phyloP scores from a whole-genome alignment of 2,888 invertebrate genomes.

The Amphipoea lucens region DNA sequence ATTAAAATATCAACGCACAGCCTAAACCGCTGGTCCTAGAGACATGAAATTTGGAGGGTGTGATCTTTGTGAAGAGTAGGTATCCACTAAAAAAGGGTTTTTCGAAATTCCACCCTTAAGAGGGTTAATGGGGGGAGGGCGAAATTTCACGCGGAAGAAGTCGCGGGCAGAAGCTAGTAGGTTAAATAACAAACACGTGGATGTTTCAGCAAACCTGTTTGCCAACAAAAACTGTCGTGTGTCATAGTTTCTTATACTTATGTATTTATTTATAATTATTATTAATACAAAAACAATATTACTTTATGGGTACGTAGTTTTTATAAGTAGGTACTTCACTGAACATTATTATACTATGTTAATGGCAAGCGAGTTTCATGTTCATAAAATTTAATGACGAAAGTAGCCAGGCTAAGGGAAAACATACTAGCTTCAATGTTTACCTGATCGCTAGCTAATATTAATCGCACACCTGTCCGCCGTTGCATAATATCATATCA shows the following conservation, averaged over 20 bases:
- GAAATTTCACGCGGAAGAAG: too few relatives aligned
- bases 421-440: constrained; percentile 11
- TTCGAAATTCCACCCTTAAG: too few relatives aligned
- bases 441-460: constrained; percentile 25
- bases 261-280: constrained; percentile 2
- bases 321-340: background rate
- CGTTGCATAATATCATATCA: constrained; percentile 27
- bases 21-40: too few relatives aligned
- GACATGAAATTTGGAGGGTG: too few relatives aligned
- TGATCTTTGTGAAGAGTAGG: too few relatives aligned
- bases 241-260: constrained; percentile 1
- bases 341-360: background rate
- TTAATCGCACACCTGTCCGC: constrained; percentile 38
- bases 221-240: constrained; percentile 29
- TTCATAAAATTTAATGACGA: background rate
- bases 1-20: too few relatives aligned
- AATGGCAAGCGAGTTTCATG: background rate
- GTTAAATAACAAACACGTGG: background rate
- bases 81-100: too few relatives aligned
- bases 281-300: constrained; percentile 3
- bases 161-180: too few relatives aligned
- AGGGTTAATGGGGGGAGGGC: too few relatives aligned
- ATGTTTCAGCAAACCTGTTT: constrained; percentile 17
- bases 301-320: background rate
- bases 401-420: constrained; percentile 16